A percentile compares a stretch with the other conserved stretches of the same genome.
Conservation (phyloP, 1,140 invertebrate genomes). For the Tribolium castaneum region DNA sequence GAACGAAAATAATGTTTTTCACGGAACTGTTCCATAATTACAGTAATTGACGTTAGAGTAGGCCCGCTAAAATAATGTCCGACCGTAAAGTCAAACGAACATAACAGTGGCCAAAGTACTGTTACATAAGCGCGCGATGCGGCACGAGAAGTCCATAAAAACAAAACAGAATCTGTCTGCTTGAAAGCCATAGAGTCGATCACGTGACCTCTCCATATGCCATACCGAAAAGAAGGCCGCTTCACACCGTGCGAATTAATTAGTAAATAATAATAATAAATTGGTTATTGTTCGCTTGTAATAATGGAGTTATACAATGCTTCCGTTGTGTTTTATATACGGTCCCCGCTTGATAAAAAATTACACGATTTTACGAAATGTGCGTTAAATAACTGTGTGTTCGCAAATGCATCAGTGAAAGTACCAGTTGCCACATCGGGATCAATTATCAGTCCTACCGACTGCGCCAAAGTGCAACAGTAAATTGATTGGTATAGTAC, state of each 20-base stretch:
- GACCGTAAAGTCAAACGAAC: constrained; percentile 14
- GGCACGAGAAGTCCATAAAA: constrained; percentile 29
- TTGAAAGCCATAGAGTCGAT: background rate
- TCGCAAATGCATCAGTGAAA: constrained; percentile 33
- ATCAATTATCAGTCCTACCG: constrained; percentile 16
- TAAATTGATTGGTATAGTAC: constrained; percentile 8
- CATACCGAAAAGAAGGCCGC: background rate
- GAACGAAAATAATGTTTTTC: background rate
- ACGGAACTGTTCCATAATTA: constrained; percentile 25
- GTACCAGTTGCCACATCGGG: constrained; percentile 15
- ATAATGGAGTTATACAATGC: background rate
- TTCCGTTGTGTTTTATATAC: background rate
- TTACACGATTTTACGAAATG: background rate
- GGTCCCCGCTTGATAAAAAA: background rate
- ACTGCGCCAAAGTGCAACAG: background rate
- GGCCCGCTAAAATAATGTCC: constrained; percentile 31
- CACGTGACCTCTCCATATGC: constrained; percentile 7
- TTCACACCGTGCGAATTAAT: background rate
- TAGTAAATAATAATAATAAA: background rate
- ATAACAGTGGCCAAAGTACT: constrained; percentile 32
- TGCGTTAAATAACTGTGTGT: background rate
- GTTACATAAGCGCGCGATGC: constrained; percentile 32
- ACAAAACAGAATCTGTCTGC: constrained; percentile 20
- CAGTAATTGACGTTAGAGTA: constrained; percentile 25
- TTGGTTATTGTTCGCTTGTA: background rate